phyloP scores from a whole-genome alignment of 2,113 vertebrate genomes.

The Takifugu flavidus region DNA sequence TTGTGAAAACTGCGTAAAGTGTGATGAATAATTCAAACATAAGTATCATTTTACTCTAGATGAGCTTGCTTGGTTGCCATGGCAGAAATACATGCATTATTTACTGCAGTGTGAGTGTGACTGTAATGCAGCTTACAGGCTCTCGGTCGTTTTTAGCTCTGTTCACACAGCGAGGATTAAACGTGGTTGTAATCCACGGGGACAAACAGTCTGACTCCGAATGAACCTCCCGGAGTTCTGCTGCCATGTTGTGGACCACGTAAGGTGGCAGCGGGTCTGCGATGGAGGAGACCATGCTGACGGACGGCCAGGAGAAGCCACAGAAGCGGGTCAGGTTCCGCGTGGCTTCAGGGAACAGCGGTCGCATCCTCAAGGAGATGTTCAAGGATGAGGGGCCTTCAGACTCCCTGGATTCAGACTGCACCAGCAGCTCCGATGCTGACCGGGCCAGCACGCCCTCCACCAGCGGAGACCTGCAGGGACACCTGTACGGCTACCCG shows the following conservation, averaged over 20 bases:
- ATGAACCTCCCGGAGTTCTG: conserved; percentile 14
- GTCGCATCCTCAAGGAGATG: conserved; percentile 91
- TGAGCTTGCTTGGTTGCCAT: conserved; percentile 84
- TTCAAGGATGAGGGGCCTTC: conserved; percentile 82
- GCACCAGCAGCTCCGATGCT: conserved; percentile 82
- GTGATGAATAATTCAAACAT: conserved; percentile 81
- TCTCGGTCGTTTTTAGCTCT: conserved; percentile 66
- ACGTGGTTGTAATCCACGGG: conserved; percentile 58
- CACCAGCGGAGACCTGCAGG: conserved; percentile 77
- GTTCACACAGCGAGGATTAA: conserved; percentile 61
- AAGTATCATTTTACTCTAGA: conserved; percentile 83
- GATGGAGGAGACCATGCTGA: conserved; percentile 75
- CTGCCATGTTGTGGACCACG: conserved; percentile 69
- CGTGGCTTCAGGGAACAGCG: conserved; percentile 90
- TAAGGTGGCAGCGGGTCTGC: conserved; percentile 64
- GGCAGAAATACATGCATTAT: conserved; percentile 88
- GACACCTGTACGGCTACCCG: conserved; percentile 72
- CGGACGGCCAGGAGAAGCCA: conserved; percentile 70
- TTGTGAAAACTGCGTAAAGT: conserved; percentile 69
- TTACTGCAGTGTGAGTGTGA: conserved; percentile 71
- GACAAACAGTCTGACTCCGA: conserved; percentile 47
- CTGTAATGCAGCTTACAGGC: conserved; percentile 71
- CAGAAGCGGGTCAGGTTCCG: conserved; percentile 91
- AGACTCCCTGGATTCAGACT: conserved; percentile 89
- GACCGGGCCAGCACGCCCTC: conserved; percentile 82